Percentiles rank a stretch among this genome's conserved stretches.
These are phyloP conservation scores for Mohoua ochrocephala DNA, from an alignment of 2,113 vertebrate species.

Conservation along the genomic window DNA sequence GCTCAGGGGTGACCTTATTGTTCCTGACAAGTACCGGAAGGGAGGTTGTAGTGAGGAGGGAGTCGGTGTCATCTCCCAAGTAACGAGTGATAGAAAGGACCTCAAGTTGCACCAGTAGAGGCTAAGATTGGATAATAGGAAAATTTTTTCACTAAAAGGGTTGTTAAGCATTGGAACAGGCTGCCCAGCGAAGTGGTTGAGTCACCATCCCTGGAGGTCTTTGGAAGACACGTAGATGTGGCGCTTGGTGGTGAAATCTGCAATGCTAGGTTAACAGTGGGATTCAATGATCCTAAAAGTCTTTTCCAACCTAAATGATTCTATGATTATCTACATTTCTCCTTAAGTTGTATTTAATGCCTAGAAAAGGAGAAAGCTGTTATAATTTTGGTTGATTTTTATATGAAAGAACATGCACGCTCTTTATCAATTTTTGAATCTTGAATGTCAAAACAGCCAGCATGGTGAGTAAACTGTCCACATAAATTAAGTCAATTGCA, in stretches of 20 bases:
- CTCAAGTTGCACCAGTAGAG: background rate
- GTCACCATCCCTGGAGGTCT: background rate
- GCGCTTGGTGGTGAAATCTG: background rate
- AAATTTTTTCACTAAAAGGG: background rate
- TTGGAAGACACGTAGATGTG: background rate
- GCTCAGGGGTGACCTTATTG: too few relatives aligned
- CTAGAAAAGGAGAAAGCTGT: background rate
- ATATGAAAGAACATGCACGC: background rate
- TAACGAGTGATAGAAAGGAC: background rate
- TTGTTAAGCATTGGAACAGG: background rate
- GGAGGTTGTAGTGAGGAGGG: fast-evolving
- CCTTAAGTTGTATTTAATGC: background rate
- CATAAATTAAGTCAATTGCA: background rate
- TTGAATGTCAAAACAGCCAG: background rate
- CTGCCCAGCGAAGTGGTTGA: background rate
- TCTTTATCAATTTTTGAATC: background rate
- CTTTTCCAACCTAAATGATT: background rate
- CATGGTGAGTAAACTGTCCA: background rate
- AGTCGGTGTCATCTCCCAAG: background rate
- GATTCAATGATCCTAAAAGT: background rate
- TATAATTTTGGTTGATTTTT: background rate
- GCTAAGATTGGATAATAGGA: background rate
- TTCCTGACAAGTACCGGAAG: background rate
- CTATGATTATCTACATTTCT: background rate
- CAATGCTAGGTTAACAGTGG: background rate